phyloP scores from a whole-genome alignment of 2,113 vertebrate species.

The Gadus chalcogrammus region DNA sequence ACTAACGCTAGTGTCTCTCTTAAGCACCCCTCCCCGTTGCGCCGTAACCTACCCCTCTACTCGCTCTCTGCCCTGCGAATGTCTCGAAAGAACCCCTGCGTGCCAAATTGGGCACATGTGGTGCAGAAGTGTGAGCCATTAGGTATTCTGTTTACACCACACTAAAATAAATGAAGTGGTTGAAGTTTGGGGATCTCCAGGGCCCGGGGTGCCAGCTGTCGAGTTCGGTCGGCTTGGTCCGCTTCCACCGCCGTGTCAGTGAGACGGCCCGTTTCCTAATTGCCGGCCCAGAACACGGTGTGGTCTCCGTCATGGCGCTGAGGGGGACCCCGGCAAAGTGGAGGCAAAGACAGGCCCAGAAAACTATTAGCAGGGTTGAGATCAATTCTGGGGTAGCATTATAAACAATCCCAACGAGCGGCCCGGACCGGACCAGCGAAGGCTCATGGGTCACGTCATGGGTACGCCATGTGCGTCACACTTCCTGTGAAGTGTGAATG shows the following conservation, averaged over 20 bases:
- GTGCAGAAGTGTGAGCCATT: constrained; percentile 63
- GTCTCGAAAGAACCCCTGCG: constrained; percentile 37
- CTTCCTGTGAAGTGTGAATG: constrained; percentile 46
- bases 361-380: constrained; percentile 65
- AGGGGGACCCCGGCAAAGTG: constrained; percentile 56
- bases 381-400: constrained; percentile 60
- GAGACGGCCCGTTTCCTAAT: constrained; percentile 63
- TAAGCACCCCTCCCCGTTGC: background rate
- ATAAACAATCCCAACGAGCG: constrained; percentile 61
- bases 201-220: constrained; percentile 60
- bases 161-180: constrained; percentile 69
- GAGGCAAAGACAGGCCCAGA: constrained; percentile 59
- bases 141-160: constrained; percentile 71
- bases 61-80: constrained; percentile 12
- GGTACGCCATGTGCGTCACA: constrained; percentile 41
- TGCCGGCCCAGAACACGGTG: constrained; percentile 52
- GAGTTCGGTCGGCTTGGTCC: constrained; percentile 47
- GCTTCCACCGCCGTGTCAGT: constrained; percentile 66
- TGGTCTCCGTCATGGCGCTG: constrained; percentile 56
- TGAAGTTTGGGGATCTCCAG: constrained; percentile 63
- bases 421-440: constrained; percentile 35
- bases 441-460: constrained; percentile 22
- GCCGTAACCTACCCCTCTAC: background rate
- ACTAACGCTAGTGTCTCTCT: constrained; percentile 40
- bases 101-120: constrained; percentile 63